Evolutionary conservation across 2,888 invertebrate genomes (phyloP), one percentile per base, ranked within the genome.

Genomic region (Himalopsyche kuldschensis): DNA sequence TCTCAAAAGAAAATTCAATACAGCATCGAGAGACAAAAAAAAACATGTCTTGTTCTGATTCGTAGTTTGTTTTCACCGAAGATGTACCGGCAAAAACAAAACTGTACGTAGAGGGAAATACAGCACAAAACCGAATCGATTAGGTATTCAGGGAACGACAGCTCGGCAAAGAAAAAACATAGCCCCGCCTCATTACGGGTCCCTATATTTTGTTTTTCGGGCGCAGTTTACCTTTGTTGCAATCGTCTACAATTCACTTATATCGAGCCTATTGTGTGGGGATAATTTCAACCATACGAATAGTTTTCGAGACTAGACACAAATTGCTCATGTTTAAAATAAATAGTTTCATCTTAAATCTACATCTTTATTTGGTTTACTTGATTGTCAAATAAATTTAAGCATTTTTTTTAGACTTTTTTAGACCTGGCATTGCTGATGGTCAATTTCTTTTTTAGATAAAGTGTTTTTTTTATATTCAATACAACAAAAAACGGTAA

Each of bases 1-100:
- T 86, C 86, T 86, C 86, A 86, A 86, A 86, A 86, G 86, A 86
- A 86, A 86, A 86, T 86, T 86, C 86, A 85, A 86, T 86, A 85
- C 80, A 85, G 85, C 75, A 82, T 81, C 69, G 69, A 69, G 27
- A 69, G 82, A 83, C 35, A 79, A 80, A 69, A 84, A 80, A 48
- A 82, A 41, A 27, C 55, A 79, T 48, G 78, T 27, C 76, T 79
- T 77, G 31, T 75, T 80, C 80, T 82, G 84, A 85, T 85, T 85
- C 81, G 48, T 69, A 84, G 83, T 84, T 84, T 86, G 84, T 84
- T 86, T 84, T 83, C 85, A 32, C n/a, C 83, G 82, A 55, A 83
- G 76, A 47, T 27, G 79, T 79, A 84, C 80, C 79, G 84, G 81
- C 41, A 84, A 79, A 85, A 85, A 85, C 80, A 86, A 82, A 84